These are phyloP conservation scores for Euborellia annulipes DNA, from an alignment of 1,140 invertebrate species.

Conservation along the genomic window DNA sequence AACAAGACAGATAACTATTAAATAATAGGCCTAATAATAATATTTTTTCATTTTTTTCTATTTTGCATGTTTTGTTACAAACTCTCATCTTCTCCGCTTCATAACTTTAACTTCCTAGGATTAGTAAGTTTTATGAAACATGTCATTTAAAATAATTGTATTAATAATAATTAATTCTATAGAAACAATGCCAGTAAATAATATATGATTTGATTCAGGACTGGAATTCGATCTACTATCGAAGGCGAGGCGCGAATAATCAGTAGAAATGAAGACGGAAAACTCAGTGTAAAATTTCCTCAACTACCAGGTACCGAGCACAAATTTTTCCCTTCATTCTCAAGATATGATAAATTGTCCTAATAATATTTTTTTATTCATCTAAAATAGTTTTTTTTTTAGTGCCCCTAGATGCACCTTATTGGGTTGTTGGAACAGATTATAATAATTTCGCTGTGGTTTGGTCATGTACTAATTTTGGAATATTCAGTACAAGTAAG, in stretches of 20 bases:
- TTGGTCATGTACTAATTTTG: slow-evolving; percentile 55
- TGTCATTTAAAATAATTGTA: too few relatives aligned
- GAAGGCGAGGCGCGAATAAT: slow-evolving; percentile 37
- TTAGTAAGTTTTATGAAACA: too few relatives aligned
- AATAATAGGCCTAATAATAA: too few relatives aligned
- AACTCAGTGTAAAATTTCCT: slow-evolving; percentile 41
- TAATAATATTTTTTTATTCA: slow-evolving; percentile 22
- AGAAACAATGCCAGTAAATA: too few relatives aligned
- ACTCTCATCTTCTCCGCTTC: too few relatives aligned
- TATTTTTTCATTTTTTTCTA: too few relatives aligned
- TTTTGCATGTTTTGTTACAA: too few relatives aligned
- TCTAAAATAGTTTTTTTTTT: neutral
- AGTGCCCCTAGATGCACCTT: slow-evolving; percentile 34
- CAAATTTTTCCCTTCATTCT: too few relatives aligned
- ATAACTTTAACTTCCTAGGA: too few relatives aligned
- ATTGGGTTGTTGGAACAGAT: slow-evolving; percentile 66
- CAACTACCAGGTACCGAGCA: slow-evolving; percentile 38
- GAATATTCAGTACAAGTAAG: slow-evolving; percentile 40
- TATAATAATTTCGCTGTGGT: slow-evolving; percentile 58
- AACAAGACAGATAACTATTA: too few relatives aligned
- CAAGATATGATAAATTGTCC: too few relatives aligned
- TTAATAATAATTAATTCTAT: too few relatives aligned
- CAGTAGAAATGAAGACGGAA: slow-evolving; percentile 33
- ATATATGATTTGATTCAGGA: slow-evolving; percentile 27
- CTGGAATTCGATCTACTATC: slow-evolving; percentile 35